Percentiles rank a stretch among this genome's conserved stretches.
Conservation (phyloP, 2,797 vertebrate species). For the Eptatretus atami region DNA sequence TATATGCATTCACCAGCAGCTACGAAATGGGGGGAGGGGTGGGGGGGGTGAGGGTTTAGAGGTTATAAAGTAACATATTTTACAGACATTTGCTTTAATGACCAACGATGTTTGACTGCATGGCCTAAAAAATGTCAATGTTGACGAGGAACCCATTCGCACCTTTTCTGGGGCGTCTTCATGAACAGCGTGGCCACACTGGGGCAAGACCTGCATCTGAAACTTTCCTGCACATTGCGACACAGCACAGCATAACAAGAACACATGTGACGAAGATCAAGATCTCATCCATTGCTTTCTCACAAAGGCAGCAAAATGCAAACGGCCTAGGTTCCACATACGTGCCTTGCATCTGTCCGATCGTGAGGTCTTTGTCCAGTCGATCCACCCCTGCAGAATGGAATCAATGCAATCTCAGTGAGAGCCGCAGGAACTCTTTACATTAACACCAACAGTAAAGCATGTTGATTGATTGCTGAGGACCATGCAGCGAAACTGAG, state of each 20-base stretch:
- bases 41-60: no score
- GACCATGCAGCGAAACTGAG: no score
- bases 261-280: background rate
- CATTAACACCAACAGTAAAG: no score
- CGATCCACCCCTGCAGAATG: conserved; percentile 47
- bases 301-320: background rate
- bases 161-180: conserved; percentile 92
- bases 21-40: background rate
- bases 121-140: background rate
- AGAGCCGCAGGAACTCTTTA: no score
- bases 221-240: conserved; percentile 38
- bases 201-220: conserved; percentile 91
- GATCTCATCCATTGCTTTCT: background rate
- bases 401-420: no score
- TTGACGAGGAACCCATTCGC: conserved; percentile 9
- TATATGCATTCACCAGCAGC: no score
- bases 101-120: background rate
- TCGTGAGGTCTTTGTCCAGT: conserved; percentile 93
- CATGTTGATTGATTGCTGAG: no score
- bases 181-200: conserved; percentile 84
- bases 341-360: conserved; percentile 96
- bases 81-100: no score
- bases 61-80: no score
- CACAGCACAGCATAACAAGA: background rate
- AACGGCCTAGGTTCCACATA: background rate